Percentiles rank a stretch among this genome's conserved stretches.
These are phyloP conservation scores for Ahaetulla prasina DNA, from an alignment of 2,113 vertebrate species.

Conservation along the genomic window DNA sequence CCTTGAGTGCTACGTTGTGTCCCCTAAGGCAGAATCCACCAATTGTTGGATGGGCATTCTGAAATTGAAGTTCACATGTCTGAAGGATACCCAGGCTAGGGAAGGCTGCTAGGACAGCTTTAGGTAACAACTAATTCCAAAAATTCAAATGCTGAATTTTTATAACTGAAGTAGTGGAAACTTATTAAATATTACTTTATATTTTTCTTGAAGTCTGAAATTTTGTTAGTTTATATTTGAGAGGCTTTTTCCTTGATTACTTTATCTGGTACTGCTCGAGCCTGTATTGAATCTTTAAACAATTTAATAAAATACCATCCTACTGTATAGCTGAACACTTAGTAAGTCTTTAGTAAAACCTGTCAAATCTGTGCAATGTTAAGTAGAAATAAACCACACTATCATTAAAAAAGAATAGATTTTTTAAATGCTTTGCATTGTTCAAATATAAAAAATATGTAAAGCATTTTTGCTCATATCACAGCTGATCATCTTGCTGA, in stretches of 20 bases:
- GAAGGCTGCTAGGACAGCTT: background rate
- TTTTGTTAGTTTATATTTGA: background rate
- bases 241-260: background rate
- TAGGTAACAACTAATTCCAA: background rate
- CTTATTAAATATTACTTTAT: background rate
- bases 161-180: background rate
- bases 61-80: background rate
- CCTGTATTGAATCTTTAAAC: background rate
- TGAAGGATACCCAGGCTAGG: background rate
- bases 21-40: background rate
- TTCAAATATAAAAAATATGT: background rate
- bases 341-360: background rate
- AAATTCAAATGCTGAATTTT: background rate
- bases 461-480: background rate
- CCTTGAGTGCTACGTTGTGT: background rate
- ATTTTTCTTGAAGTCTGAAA: background rate
- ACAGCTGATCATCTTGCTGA: background rate
- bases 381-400: background rate
- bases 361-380: background rate
- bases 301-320: background rate
- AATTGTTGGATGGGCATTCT: background rate
- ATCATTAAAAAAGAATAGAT: background rate
- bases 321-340: background rate
- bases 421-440: background rate
- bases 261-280: background rate